These are phyloP conservation scores for Platypus cylindrus DNA, from an alignment of 2,888 invertebrate genomes.

Conservation along the genomic window DNA sequence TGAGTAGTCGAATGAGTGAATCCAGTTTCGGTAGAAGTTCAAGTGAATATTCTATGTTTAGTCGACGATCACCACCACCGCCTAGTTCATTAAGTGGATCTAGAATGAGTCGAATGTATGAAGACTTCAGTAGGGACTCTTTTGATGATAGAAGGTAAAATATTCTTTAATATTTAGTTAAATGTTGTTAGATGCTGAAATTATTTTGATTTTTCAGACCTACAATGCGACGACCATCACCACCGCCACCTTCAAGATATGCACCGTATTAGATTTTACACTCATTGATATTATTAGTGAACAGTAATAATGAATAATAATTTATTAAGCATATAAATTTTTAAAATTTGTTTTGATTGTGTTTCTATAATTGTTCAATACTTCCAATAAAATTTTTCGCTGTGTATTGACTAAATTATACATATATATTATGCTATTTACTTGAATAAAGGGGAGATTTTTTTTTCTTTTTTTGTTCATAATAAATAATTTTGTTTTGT, in stretches of 20 bases:
- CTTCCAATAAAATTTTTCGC: too few species aligned
- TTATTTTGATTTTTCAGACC: constrained; percentile 54
- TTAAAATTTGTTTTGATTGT: too few species aligned
- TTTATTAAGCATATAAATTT: too few species aligned
- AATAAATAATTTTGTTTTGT: too few species aligned
- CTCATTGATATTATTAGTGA: too few species aligned
- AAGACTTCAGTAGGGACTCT: constrained; percentile 78
- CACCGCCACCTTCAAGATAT: constrained; percentile 74
- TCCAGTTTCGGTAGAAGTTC: constrained; percentile 42
- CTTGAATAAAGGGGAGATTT: too few species aligned
- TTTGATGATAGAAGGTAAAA: constrained; percentile 73
- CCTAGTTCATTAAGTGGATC: constrained; percentile 29
- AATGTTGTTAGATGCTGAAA: constrained; percentile 21
- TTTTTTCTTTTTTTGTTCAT: too few species aligned
- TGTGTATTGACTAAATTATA: too few species aligned
- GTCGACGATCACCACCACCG: constrained; percentile 70
- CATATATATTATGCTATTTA: too few species aligned
- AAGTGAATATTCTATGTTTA: constrained; percentile 67
- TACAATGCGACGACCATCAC: constrained; percentile 69
- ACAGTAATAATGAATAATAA: too few species aligned
- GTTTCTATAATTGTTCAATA: too few species aligned
- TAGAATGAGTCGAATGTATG: constrained; percentile 55
- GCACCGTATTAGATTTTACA: constrained; percentile 81
- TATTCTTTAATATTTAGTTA: neutral
- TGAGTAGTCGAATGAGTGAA: constrained; percentile 53